Base-by-base conservation (phyloP, 2,797 vertebrate genomes). In the Schizopygopsis pylzovi region DNA sequence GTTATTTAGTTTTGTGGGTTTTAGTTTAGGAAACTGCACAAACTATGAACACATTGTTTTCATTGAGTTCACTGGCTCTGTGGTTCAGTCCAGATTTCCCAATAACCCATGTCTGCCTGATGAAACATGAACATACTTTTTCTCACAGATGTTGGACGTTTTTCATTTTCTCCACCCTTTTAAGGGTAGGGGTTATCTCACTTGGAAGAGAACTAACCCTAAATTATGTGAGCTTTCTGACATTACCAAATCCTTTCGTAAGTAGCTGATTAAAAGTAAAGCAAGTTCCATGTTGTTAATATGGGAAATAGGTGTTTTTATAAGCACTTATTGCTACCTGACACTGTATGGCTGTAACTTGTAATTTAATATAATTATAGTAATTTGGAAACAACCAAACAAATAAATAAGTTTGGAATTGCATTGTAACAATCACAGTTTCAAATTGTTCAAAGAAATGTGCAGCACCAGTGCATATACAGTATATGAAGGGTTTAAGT, bases 11-110 rank as follows among this genome's bases (percentile, higher is more conserved):
- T 83, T 84, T 61, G 43, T 87, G 12, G 18, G 47, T 45, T 83
- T 80, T n/a, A 15, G 77, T 87, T 88, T 70, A 77, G 16, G 52
- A 79, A 79, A 78, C 28, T 78, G 81, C 25, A 56, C 5, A 8
- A 70, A 82, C 63, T 77, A 67, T 87, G 75, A 41, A 79, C 88
- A 89, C 41, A 37, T 81, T 90, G 84, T 91, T 91, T 70, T 87
- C 59, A 88, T 92, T 28, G 22, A 43, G 28, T n/a, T 79, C 56
- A 25, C 1, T 9, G 8, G 15, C 11, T 75, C 45, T 77, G n/a
- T 65, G 47, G 54, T 37, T 54, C 84, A 90, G 88, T 90, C 72
- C 41, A 73, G 89, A 83, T 76, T 86, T 85, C 81, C 61, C n/a
- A 15, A 83, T 54, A 45, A 16, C 25, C 72, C 49, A 84, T 25